Percentiles rank a stretch among this genome's conserved stretches.
phyloP scores from a whole-genome alignment of 2,113 vertebrate species.

The Abramis brama region DNA sequence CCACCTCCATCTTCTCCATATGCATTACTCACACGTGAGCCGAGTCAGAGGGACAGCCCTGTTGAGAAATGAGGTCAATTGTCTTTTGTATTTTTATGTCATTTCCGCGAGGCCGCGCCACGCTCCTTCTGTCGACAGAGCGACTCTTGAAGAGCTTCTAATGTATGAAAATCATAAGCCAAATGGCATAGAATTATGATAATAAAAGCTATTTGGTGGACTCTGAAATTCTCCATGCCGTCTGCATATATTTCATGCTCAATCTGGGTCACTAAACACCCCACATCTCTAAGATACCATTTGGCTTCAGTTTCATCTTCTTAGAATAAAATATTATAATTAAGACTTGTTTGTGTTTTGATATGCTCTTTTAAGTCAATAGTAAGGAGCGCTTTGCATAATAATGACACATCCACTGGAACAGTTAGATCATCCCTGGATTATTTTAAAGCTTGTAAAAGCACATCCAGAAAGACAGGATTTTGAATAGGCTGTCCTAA shows the following conservation, averaged over 20 bases:
- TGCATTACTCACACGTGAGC: background rate
- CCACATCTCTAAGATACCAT: background rate
- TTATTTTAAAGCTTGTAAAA: slow-evolving; percentile 2
- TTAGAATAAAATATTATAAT: slow-evolving; percentile 7
- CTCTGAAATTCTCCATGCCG: background rate
- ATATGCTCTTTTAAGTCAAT: slow-evolving; percentile 24
- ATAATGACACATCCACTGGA: slow-evolving; percentile 19
- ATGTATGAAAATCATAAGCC: slow-evolving; percentile 25
- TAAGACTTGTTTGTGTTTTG: slow-evolving; percentile 26
- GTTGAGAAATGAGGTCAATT: slow-evolving; percentile 34
- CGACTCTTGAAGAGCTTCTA: background rate
- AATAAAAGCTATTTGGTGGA: background rate
- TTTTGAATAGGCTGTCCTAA: background rate
- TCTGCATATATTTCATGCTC: slow-evolving; percentile 5
- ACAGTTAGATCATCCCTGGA: background rate
- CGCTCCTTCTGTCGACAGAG: background rate
- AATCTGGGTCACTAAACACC: slow-evolving; percentile 22
- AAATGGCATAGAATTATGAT: slow-evolving; percentile 21
- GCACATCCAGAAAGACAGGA: background rate
- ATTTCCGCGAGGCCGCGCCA: background rate
- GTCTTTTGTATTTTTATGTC: slow-evolving; percentile 8
- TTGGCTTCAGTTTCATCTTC: background rate
- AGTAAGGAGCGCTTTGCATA: background rate
- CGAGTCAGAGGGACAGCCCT: background rate
- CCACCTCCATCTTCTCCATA: slow-evolving; percentile 10